phyloP scores from a whole-genome alignment of 1,140 invertebrate species.

The Neuroterus valhalla region DNA sequence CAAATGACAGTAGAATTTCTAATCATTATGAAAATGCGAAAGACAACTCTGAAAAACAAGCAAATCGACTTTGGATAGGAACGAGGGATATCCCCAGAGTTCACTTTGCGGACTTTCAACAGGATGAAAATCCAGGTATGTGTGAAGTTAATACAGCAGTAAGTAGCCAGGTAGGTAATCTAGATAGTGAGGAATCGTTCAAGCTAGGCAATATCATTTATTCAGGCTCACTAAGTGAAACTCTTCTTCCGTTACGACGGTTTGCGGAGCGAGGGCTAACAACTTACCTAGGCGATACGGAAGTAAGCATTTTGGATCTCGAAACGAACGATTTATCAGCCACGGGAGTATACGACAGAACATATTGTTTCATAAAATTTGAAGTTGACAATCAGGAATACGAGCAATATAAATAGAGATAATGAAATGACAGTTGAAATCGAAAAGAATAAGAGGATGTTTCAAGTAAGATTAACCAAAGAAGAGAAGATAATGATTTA shows the following conservation, averaged over 20 bases:
- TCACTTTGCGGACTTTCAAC: neutral
- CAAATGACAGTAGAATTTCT: too few species aligned
- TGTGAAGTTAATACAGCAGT: neutral
- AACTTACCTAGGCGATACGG: constrained; percentile 24
- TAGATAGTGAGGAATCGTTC: neutral
- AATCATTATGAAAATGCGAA: neutral
- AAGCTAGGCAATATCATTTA: constrained; percentile 29
- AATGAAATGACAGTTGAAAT: too few species aligned
- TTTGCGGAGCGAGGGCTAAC: constrained; percentile 31
- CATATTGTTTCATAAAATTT: too few species aligned
- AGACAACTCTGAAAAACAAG: neutral
- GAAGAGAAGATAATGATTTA: too few species aligned
- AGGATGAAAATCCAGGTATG: neutral
- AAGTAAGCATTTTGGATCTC: constrained; percentile 15
- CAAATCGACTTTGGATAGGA: neutral
- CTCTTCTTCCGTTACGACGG: constrained; percentile 24
- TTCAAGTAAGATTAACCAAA: too few species aligned
- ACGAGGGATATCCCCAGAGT: neutral
- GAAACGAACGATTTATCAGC: too few species aligned
- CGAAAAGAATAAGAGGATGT: too few species aligned
- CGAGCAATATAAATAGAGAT: too few species aligned
- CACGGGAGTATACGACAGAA: too few species aligned
- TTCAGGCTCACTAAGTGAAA: constrained; percentile 25
- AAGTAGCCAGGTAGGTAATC: neutral
- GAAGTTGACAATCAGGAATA: too few species aligned